Evolutionary conservation across 2,113 vertebrate species (phyloP).

Genomic region (Tichodroma muraria): DNA sequence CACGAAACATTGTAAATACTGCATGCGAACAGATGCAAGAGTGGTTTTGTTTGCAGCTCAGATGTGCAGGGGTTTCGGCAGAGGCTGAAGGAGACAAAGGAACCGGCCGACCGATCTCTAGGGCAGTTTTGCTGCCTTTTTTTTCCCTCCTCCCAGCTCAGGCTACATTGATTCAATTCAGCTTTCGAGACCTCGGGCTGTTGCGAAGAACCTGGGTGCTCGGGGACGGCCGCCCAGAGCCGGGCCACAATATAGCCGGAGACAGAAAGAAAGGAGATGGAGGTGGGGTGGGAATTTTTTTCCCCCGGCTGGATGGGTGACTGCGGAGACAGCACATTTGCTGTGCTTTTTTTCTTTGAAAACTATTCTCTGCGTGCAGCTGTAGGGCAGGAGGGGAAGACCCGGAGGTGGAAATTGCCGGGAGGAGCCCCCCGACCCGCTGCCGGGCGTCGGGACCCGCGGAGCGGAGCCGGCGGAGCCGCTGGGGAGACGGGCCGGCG

Average conservation of each 20-base stretch:
- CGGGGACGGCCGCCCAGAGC: neutral
- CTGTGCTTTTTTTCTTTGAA: neutral
- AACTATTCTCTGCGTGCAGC: neutral
- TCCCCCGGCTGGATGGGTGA: neutral
- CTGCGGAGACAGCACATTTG: neutral
- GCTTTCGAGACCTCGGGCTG: slow-evolving; percentile 28
- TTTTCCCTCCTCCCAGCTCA: neutral
- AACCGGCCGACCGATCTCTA: slow-evolving; percentile 76
- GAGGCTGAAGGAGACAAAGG: slow-evolving; percentile 80
- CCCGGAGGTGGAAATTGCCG: neutral
- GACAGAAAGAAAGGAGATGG: neutral
- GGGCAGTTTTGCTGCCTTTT: slow-evolving; percentile 64
- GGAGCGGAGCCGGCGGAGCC: neutral
- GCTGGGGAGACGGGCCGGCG: neutral
- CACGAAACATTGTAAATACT: slow-evolving; percentile 72
- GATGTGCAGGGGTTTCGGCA: slow-evolving; percentile 50
- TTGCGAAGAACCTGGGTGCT: neutral
- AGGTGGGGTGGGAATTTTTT: neutral
- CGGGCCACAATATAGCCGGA: neutral
- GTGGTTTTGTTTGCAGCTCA: slow-evolving; percentile 64
- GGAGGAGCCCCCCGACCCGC: neutral
- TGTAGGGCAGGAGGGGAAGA: neutral
- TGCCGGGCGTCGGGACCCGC: neutral
- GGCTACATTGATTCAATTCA: slow-evolving; percentile 34
- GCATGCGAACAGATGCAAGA: slow-evolving; percentile 78